Evolutionary conservation across 1,140 invertebrate genomes (phyloP).

Genomic region (Pteromalus puparum): DNA sequence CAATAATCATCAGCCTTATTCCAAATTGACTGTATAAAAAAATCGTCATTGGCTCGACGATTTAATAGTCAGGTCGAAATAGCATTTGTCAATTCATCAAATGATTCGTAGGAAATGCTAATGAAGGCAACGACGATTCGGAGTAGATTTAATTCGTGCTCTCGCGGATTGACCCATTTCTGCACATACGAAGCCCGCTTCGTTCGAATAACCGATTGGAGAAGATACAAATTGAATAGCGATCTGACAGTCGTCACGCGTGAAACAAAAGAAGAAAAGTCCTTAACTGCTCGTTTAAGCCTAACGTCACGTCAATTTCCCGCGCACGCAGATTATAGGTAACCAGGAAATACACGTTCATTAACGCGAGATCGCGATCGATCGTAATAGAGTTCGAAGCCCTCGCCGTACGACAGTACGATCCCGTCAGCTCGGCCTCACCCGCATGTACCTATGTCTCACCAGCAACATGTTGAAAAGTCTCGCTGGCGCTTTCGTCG

Average conservation of each 20-base stretch:
- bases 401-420: not conserved
- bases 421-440: constrained; percentile 54
- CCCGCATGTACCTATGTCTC: constrained; percentile 73
- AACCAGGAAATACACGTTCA: too few relatives aligned
- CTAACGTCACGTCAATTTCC: not conserved
- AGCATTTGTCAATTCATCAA: not conserved
- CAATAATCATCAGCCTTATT: too few relatives aligned
- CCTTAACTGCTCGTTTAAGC: not conserved
- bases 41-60: not conserved
- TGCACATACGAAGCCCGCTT: not conserved
- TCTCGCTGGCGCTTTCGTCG: constrained; percentile 87
- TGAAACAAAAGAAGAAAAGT: not conserved
- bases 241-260: not conserved
- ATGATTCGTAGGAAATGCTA: not conserved
- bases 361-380: not conserved
- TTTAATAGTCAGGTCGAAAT: not conserved
- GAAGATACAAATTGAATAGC: not conserved
- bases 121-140: not conserved
- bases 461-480: constrained; percentile 90
- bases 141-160: not conserved
- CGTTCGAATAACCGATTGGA: constrained; percentile 26
- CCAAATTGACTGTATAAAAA: not conserved
- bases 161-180: not conserved
- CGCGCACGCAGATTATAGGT: too few relatives aligned
- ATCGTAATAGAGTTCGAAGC: too few relatives aligned